phyloP scores from a whole-genome alignment of 1,140 invertebrate species.

The Brevipalpus yothersi region DNA sequence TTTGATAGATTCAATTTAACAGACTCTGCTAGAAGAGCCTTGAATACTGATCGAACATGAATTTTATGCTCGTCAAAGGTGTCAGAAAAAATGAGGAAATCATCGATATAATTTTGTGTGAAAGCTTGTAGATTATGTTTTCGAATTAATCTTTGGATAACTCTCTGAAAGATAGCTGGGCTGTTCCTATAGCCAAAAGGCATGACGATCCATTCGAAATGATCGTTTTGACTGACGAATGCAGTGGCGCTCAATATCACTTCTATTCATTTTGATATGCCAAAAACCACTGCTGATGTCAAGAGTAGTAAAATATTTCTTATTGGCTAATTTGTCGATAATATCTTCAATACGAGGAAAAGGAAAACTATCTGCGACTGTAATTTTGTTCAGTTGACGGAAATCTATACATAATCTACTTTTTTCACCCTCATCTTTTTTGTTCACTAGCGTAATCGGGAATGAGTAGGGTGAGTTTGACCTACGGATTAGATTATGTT shows the following conservation, averaged over 20 bases:
- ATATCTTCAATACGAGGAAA: too few species aligned
- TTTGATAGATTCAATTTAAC: constrained; percentile 12
- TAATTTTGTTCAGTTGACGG: too few species aligned
- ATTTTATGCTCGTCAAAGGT: background rate
- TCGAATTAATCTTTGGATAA: constrained; percentile 9
- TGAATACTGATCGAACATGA: background rate
- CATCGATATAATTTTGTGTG: background rate
- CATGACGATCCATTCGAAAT: constrained; percentile 6
- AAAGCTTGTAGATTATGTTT: background rate
- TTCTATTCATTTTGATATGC: constrained; percentile 13
- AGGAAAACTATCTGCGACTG: too few species aligned
- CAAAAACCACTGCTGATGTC: constrained; percentile 4
- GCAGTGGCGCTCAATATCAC: constrained; percentile 18
- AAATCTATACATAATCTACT: too few species aligned
- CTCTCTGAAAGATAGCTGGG: constrained; percentile 13
- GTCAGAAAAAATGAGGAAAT: background rate
- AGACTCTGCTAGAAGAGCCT: background rate
- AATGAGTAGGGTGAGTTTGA: constrained; percentile 20
- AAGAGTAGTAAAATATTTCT: constrained; percentile 19
- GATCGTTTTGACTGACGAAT: constrained; percentile 2
- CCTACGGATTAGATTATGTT: constrained; percentile 23
- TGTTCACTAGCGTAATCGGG: constrained; percentile 21
- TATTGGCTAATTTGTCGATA: constrained; percentile 13
- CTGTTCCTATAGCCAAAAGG: constrained; percentile 10
- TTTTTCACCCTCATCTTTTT: too few species aligned